These are phyloP conservation scores for Myrmecophaga tridactyla DNA, from an alignment of 2,113 vertebrate species.

Conservation along the genomic window DNA sequence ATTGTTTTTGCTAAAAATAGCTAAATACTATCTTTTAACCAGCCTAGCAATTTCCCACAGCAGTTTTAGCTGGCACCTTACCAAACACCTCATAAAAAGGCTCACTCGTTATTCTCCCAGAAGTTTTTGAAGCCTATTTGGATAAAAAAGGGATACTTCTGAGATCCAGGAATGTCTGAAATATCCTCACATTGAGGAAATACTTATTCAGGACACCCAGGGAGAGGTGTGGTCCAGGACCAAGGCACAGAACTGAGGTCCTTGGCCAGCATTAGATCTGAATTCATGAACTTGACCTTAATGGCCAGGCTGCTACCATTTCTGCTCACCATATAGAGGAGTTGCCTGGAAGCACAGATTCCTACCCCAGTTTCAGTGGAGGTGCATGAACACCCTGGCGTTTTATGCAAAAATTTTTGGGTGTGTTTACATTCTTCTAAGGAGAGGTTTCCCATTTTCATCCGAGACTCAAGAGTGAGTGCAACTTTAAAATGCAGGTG, in stretches of 20 bases:
- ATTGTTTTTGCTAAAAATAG: neutral
- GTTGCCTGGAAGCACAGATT: neutral
- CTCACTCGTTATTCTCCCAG: neutral
- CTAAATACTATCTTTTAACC: neutral
- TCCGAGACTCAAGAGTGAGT: neutral
- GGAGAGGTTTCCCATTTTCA: neutral
- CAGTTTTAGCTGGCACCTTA: neutral
- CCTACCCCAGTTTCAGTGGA: neutral
- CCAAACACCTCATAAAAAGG: neutral
- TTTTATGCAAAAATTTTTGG: neutral
- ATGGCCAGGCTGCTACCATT: neutral
- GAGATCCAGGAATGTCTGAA: neutral
- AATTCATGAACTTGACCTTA: neutral
- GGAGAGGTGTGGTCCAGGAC: neutral
- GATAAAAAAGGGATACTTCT: neutral
- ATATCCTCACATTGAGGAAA: neutral
- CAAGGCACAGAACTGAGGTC: neutral
- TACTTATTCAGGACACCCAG: neutral
- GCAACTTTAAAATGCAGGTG: neutral
- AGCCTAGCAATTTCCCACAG: neutral
- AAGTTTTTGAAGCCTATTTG: neutral
- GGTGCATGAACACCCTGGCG: neutral
- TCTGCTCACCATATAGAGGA: neutral
- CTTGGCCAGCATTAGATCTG: neutral
- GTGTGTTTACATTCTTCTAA: slow-evolving; percentile 10